phyloP scores from a whole-genome alignment of 2,797 vertebrate genomes.

The Myiotriccus ornatus region DNA sequence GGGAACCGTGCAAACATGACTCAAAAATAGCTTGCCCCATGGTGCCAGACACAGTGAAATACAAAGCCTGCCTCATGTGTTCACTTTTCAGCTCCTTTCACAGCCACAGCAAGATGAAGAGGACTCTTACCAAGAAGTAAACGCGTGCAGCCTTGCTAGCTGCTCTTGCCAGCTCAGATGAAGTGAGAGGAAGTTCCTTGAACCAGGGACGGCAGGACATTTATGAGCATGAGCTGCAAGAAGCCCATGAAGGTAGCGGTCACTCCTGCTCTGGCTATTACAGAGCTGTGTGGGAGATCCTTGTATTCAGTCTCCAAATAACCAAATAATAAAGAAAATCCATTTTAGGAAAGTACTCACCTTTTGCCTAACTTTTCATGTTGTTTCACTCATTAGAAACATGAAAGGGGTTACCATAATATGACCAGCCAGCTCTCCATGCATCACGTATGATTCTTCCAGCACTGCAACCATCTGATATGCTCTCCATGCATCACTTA shows the following conservation, averaged over 20 bases:
- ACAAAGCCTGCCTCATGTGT: neutral
- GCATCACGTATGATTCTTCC: neutral
- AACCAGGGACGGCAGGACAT: neutral
- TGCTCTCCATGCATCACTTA: no score
- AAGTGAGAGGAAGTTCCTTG: neutral
- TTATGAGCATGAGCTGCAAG: neutral
- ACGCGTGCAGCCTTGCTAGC: accelerated
- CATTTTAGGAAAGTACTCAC: neutral
- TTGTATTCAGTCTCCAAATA: neutral
- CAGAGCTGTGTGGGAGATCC: neutral
- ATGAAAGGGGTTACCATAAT: neutral
- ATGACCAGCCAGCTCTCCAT: neutral
- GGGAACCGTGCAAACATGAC: neutral
- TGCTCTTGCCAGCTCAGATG: neutral
- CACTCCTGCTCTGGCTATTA: neutral
- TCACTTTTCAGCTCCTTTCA: neutral
- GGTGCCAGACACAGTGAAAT: neutral
- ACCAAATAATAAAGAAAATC: neutral
- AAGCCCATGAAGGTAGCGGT: neutral
- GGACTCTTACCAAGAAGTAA: neutral
- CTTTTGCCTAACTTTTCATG: neutral
- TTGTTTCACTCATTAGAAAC: neutral
- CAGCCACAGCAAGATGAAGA: neutral
- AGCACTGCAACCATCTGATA: neutral
- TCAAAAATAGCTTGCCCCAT: neutral